phyloP scores from a whole-genome alignment of 2,113 vertebrate genomes.

The Syngnathoides biaculeatus region DNA sequence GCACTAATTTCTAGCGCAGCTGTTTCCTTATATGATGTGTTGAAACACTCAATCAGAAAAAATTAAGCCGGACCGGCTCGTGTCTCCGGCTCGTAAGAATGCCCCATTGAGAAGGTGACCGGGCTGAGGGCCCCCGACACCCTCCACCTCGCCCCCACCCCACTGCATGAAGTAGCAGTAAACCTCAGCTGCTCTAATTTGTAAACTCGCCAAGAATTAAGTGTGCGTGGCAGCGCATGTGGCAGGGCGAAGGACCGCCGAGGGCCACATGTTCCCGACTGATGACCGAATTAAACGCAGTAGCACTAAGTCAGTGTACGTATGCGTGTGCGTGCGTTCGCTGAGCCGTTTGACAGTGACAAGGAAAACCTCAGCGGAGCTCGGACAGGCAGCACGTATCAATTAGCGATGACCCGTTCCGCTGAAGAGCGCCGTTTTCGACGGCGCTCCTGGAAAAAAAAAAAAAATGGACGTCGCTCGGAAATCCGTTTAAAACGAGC shows the following conservation, averaged over 20 bases:
- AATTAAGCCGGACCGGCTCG: constrained; percentile 49
- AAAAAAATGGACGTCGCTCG: constrained; percentile 12
- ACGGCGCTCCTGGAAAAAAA: constrained; percentile 13
- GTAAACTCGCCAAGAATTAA: constrained; percentile 53
- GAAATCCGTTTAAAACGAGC: constrained; percentile 36
- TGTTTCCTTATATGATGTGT: constrained; percentile 78
- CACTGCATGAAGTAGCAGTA: constrained; percentile 50
- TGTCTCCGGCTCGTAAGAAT: constrained; percentile 63
- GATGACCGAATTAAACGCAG: constrained; percentile 60
- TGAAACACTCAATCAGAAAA: constrained; percentile 75
- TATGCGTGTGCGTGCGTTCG: constrained; percentile 35
- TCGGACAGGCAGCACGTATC: constrained; percentile 57
- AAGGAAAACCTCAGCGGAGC: constrained; percentile 32
- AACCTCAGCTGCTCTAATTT: constrained; percentile 73
- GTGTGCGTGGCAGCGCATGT: constrained; percentile 47
- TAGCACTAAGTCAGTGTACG: constrained; percentile 41
- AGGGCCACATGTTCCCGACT: constrained; percentile 58
- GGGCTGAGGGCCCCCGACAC: constrained; percentile 11
- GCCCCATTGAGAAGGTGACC: constrained; percentile 55
- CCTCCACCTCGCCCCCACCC: constrained; percentile 14
- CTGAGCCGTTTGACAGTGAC: constrained; percentile 51
- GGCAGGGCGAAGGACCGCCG: constrained; percentile 11
- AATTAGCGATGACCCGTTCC: constrained; percentile 62
- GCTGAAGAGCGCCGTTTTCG: constrained; percentile 34
- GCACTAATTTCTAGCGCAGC: constrained; percentile 77